Percentiles rank a stretch among this genome's conserved stretches.
phyloP scores from a whole-genome alignment of 2,797 vertebrate species.

The Muraenolepis orangiensis region DNA sequence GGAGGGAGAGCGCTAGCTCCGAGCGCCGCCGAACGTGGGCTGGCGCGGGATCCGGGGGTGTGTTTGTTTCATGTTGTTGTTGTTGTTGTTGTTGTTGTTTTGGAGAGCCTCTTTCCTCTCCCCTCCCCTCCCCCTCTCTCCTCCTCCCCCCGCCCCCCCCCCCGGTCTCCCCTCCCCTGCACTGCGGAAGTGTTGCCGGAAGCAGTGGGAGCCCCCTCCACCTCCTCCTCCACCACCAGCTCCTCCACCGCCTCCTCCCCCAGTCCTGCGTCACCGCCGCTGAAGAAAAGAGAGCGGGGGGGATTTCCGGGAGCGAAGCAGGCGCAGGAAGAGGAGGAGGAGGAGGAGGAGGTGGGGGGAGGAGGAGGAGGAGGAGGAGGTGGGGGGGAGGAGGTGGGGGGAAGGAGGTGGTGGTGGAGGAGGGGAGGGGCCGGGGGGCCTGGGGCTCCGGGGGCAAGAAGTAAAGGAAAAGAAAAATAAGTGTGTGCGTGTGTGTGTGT shows the following conservation, averaged over 20 bases:
- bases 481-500: too few species aligned
- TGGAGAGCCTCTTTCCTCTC: slow-evolving; percentile 68
- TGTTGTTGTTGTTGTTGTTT: slow-evolving; percentile 73
- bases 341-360: slow-evolving; percentile 35
- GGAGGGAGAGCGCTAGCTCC: slow-evolving; percentile 24
- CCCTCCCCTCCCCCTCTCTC: slow-evolving; percentile 52
- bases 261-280: slow-evolving; percentile 76
- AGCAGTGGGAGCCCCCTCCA: slow-evolving; percentile 69
- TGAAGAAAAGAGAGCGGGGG: slow-evolving; percentile 71
- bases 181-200: slow-evolving; percentile 80
- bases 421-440: too few species aligned
- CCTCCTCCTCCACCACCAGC: slow-evolving; percentile 14
- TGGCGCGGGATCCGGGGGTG: slow-evolving; percentile 65
- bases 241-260: slow-evolving; percentile 45
- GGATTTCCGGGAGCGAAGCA: slow-evolving; percentile 66
- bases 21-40: slow-evolving; percentile 61
- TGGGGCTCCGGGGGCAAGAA: too few species aligned
- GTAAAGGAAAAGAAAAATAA: slow-evolving; percentile 34
- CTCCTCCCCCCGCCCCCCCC: slow-evolving; percentile 68
- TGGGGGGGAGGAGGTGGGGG: slow-evolving; percentile 20
- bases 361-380: too few species aligned
- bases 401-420: slow-evolving; percentile 42
- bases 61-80: slow-evolving; percentile 46
- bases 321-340: slow-evolving; percentile 30
- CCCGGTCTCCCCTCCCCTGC: slow-evolving; percentile 66